These are phyloP conservation scores for Mellivora capensis DNA, from an alignment of 2,113 vertebrate species.

Conservation along the genomic window DNA sequence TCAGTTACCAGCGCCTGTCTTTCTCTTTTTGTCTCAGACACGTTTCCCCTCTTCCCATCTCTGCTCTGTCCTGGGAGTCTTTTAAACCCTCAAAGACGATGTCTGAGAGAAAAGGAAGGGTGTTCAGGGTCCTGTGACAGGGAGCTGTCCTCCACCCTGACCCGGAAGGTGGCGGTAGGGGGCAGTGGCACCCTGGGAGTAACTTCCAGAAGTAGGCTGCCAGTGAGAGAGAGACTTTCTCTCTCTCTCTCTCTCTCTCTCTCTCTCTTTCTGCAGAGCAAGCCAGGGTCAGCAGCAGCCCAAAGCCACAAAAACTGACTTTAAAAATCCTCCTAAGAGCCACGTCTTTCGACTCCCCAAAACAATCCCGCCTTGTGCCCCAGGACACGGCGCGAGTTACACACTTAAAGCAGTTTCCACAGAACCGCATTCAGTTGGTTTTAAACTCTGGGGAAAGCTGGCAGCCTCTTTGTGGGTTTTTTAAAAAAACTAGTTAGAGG, in stretches of 20 bases:
- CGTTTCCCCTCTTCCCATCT: neutral
- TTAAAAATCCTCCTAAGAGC: constrained; percentile 69
- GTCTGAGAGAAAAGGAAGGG: neutral
- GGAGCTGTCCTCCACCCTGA: neutral
- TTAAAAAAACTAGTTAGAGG: constrained; percentile 59
- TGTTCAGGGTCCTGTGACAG: neutral
- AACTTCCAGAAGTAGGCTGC: neutral
- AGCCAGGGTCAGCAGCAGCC: constrained; percentile 49
- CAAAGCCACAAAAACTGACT: constrained; percentile 67
- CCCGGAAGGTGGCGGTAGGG: constrained; percentile 50
- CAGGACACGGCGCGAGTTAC: constrained; percentile 53
- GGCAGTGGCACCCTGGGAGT: constrained; percentile 32
- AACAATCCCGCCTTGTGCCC: constrained; percentile 75
- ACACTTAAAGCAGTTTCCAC: constrained; percentile 74
- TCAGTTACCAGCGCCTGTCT: neutral
- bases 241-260: neutral
- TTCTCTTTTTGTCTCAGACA: neutral
- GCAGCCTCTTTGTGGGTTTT: constrained; percentile 74
- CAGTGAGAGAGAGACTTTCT: neutral
- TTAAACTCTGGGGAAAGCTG: constrained; percentile 72
- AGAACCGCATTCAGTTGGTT: constrained; percentile 71
- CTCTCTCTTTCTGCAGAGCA: neutral
- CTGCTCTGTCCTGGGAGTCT: neutral
- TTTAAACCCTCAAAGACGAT: neutral
- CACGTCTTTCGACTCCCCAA: constrained; percentile 59